A percentile compares a stretch with the other conserved stretches of the same genome.
Evolutionary conservation across 2,888 invertebrate species (phyloP).

Genomic region (Euplagia quadripunctaria): DNA sequence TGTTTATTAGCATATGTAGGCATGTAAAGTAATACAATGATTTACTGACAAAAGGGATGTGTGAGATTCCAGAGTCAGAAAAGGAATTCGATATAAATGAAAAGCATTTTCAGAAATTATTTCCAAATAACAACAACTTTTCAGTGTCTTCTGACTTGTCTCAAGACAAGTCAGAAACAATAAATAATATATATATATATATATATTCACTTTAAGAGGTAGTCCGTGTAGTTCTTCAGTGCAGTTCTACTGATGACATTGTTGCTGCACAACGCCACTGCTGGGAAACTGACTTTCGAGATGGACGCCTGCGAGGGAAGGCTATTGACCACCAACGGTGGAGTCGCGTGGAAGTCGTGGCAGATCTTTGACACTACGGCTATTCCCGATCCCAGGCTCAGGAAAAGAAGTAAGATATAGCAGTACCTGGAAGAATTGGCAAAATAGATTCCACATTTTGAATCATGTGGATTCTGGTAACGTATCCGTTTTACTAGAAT

Average conservation of each 20-base stretch:
- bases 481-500: too few species aligned
- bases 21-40: too few species aligned
- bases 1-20: too few species aligned
- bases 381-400: slow-evolving; percentile 21
- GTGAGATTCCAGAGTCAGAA: too few species aligned
- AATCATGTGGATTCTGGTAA: too few species aligned
- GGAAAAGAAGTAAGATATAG: not conserved
- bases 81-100: too few species aligned
- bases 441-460: not conserved
- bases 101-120: too few species aligned
- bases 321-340: slow-evolving; percentile 32
- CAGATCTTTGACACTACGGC: slow-evolving; percentile 6
- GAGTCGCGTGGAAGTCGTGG: not conserved
- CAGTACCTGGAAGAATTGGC: not conserved
- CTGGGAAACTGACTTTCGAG: slow-evolving; percentile 86
- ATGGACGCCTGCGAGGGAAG: slow-evolving; percentile 59
- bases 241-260: slow-evolving; percentile 35
- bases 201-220: slow-evolving; percentile 23
- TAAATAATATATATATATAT: not conserved
- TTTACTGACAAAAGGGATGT: too few species aligned
- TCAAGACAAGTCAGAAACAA: not conserved
- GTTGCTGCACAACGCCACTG: slow-evolving; percentile 84
- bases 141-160: too few species aligned
- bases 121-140: too few species aligned
- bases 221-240: slow-evolving; percentile 28